Percentiles rank a stretch among this genome's conserved stretches.
Conservation (phyloP, 2,113 vertebrate genomes). For the Ciconia maguari region DNA sequence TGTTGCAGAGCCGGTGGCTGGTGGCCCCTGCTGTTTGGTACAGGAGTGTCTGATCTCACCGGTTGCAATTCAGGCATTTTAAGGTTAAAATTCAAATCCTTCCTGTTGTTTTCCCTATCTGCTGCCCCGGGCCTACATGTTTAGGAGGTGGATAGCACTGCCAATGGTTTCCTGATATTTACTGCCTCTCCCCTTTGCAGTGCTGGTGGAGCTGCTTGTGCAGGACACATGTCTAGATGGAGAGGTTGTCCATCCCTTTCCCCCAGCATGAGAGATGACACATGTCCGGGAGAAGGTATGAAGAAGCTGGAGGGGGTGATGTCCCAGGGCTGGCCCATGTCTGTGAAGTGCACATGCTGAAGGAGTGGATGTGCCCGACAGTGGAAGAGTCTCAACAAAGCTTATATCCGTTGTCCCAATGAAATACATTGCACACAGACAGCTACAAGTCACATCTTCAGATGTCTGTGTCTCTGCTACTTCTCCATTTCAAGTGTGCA, state of each 20-base stretch:
- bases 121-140: not conserved
- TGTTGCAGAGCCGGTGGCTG: not conserved
- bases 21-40: not conserved
- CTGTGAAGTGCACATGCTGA: not conserved
- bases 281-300: not conserved
- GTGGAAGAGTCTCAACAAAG: too few species aligned
- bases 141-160: not conserved
- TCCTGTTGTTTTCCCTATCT: not conserved
- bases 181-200: not conserved
- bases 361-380: not conserved
- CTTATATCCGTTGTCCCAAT: too few species aligned
- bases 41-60: not conserved
- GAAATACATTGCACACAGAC: too few species aligned
- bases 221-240: not conserved
- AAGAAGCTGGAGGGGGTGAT: not conserved
- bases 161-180: not conserved
- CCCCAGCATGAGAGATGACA: not conserved
- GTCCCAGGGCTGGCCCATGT: not conserved
- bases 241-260: not conserved
- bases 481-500: not conserved
- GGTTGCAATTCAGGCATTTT: not conserved
- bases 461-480: not conserved
- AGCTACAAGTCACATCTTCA: too few species aligned
- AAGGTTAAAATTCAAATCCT: not conserved
- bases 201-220: not conserved